phyloP scores from a whole-genome alignment of 2,888 invertebrate genomes.

The Nemurella pictetii region DNA sequence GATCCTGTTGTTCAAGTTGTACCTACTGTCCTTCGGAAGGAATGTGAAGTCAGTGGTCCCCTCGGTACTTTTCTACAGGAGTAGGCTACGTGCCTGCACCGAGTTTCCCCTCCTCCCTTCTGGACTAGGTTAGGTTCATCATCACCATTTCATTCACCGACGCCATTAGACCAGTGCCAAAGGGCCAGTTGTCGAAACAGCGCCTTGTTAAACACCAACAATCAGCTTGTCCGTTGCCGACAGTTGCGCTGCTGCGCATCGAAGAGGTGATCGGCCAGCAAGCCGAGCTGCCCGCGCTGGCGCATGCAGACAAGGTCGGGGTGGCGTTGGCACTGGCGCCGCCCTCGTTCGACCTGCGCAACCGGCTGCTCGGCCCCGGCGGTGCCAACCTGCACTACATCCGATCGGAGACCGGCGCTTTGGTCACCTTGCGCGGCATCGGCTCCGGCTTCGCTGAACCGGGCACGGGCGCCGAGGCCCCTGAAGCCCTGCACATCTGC shows the following conservation, averaged over 20 bases:
- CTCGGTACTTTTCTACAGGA: too few relatives aligned
- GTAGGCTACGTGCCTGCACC: too few relatives aligned
- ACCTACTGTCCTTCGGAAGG: too few relatives aligned
- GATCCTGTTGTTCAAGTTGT: too few relatives aligned
- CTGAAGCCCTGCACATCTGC: constrained; percentile 75
- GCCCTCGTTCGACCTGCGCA: constrained; percentile 72
- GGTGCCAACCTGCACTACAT: constrained; percentile 77
- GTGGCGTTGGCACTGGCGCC: constrained; percentile 78
- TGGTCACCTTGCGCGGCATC: constrained; percentile 70
- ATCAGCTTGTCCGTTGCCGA: background rate
- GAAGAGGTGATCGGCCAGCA: constrained; percentile 45
- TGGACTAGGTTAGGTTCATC: too few relatives aligned
- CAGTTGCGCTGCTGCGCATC: constrained; percentile 49
- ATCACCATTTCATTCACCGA: too few relatives aligned
- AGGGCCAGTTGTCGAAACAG: too few relatives aligned
- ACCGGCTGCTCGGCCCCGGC: constrained; percentile 71
- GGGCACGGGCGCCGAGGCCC: constrained; percentile 60
- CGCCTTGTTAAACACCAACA: too few relatives aligned
- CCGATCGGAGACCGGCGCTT: constrained; percentile 75
- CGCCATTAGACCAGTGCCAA: too few relatives aligned
- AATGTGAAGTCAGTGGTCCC: too few relatives aligned
- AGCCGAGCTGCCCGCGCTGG: constrained; percentile 37
- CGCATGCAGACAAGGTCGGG: constrained; percentile 64
- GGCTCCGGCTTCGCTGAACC: constrained; percentile 66
- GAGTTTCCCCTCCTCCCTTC: too few relatives aligned